Evolutionary conservation across 2,797 vertebrate species (phyloP).

Genomic region (Hoplostethus atlanticus): DNA sequence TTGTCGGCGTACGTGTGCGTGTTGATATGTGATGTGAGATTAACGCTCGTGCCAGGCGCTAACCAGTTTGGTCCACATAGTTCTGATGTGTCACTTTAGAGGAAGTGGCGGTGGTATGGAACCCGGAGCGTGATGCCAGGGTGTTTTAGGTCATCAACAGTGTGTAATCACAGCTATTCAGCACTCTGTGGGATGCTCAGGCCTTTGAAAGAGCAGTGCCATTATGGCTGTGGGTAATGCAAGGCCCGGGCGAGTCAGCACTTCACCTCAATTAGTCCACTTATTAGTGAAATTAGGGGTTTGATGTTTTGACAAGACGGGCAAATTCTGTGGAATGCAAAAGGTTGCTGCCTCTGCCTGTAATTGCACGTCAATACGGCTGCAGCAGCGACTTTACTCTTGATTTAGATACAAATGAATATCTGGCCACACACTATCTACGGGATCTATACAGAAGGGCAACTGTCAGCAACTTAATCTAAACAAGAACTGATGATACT

Average conservation of each 20-base stretch:
- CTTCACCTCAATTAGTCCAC: constrained; percentile 68
- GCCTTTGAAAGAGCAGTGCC: constrained; percentile 60
- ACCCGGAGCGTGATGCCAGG: constrained; percentile 29
- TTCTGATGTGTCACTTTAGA: constrained; percentile 43
- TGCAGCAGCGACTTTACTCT: constrained; percentile 15
- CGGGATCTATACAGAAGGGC: constrained; percentile 47
- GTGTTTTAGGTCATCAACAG: constrained; percentile 65
- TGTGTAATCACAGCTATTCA: constrained; percentile 71
- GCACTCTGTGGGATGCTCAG: constrained; percentile 51
- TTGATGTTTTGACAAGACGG: constrained; percentile 60
- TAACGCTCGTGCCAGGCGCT: not conserved
- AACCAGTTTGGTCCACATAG: constrained; percentile 16
- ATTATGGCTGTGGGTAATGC: constrained; percentile 61
- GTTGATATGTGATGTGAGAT: not conserved
- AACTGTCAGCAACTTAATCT: constrained; percentile 56
- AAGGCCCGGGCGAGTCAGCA: constrained; percentile 28
- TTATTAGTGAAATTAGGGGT: constrained; percentile 72
- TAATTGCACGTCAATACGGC: constrained; percentile 24
- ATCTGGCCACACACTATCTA: constrained; percentile 20
- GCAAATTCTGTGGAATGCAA: constrained; percentile 11
- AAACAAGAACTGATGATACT: constrained; percentile 49
- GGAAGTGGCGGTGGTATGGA: constrained; percentile 31
- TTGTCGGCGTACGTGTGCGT: not conserved
- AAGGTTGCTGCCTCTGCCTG: constrained; percentile 18
- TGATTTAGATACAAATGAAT: constrained; percentile 56